Conservation (phyloP, 2,113 vertebrate genomes). For the Bujurquina vittata region DNA sequence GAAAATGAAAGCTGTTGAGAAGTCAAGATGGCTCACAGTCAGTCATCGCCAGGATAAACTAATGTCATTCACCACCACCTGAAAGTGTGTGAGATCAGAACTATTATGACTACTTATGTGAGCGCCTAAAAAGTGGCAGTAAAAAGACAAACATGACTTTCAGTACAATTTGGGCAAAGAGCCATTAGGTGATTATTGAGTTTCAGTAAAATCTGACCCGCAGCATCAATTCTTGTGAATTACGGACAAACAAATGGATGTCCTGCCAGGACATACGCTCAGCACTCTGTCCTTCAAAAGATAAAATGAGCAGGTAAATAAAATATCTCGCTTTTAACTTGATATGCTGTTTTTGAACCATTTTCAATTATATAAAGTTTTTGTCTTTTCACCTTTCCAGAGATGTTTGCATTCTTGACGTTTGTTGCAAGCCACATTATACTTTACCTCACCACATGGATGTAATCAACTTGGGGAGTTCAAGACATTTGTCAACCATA, state of each 20-base stretch:
- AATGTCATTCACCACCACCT: background rate
- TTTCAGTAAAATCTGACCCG: background rate
- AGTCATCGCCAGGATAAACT: background rate
- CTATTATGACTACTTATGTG: background rate
- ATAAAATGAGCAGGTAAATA: fast-evolving
- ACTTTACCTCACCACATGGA: too few species aligned
- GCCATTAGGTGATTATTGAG: background rate
- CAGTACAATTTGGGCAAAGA: background rate
- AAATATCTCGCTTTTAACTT: background rate
- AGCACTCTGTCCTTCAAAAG: too few species aligned
- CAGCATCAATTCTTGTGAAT: background rate
- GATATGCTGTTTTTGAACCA: background rate
- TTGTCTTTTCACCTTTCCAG: background rate
- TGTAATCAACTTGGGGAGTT: too few species aligned
- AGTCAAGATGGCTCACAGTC: background rate
- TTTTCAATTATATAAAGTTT: background rate
- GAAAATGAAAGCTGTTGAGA: background rate
- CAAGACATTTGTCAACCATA: background rate
- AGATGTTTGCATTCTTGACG: too few species aligned
- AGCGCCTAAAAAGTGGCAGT: background rate
- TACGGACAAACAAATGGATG: background rate
- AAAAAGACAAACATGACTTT: background rate
- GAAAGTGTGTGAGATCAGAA: background rate
- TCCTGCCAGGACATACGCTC: background rate
- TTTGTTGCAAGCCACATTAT: too few species aligned